Percentiles rank a stretch among this genome's conserved stretches.
Evolutionary conservation across 1,140 invertebrate genomes (phyloP).

Genomic region (Arion vulgaris): DNA sequence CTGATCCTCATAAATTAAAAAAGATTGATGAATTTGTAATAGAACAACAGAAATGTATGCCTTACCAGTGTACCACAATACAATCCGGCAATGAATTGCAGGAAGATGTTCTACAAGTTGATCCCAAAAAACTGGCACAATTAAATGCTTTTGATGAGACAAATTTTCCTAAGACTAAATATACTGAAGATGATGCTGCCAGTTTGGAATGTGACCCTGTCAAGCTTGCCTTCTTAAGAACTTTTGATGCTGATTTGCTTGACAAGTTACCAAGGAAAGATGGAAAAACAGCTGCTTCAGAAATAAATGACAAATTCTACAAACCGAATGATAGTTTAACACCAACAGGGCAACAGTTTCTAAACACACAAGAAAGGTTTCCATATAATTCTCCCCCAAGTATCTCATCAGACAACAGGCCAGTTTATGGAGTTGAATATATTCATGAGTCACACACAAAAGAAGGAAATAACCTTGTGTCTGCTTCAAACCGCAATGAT

Average conservation of each 20-base stretch:
- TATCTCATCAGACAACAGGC: background rate
- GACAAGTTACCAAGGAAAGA: background rate
- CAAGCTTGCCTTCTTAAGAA: slow-evolving; percentile 3
- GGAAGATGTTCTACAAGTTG: background rate
- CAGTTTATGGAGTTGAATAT: background rate
- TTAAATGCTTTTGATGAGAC: slow-evolving; percentile 4
- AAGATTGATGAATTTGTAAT: background rate
- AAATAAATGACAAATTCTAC: background rate
- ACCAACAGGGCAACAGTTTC: background rate
- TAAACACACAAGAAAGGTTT: background rate
- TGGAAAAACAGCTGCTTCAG: background rate
- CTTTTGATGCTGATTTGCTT: slow-evolving; percentile 17
- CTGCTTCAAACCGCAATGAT: background rate
- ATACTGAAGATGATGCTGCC: background rate
- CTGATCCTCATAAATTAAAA: background rate
- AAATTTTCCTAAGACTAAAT: background rate
- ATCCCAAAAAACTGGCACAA: slow-evolving; percentile 19
- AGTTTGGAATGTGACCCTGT: background rate
- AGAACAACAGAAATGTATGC: background rate
- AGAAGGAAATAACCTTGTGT: background rate
- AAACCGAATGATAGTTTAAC: background rate
- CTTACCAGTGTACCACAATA: background rate
- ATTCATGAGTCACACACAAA: background rate
- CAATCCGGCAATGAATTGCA: background rate
- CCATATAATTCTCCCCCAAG: background rate